Evolutionary conservation across 2,888 invertebrate genomes (phyloP), one percentile per base, ranked within the genome.

Genomic region (Mimas tiliae): DNA sequence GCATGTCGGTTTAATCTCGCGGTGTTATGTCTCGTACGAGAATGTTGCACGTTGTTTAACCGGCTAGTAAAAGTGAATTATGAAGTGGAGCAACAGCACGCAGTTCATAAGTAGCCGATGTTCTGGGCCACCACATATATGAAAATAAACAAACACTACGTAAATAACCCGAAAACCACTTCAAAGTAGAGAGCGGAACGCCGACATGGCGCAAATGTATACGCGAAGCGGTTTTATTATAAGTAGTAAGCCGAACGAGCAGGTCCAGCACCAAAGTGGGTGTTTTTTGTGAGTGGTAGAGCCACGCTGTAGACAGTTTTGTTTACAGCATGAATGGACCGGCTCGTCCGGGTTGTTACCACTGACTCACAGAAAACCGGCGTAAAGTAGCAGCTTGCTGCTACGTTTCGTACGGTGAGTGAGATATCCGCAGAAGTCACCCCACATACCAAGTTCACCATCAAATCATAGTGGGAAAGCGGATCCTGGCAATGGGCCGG

Each of bases 141-240:
- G 80, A 90, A 89, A 91, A 91, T 92, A 92, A 90, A 91, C 90
- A 91, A 89, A 85, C 85, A 90, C 80, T 85, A 84, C 88, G 87
- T 88, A 90, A 92, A 91, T 88, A 91, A 83, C 85, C 84, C 80
- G 85, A 88, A 79, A 82, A 84, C 84, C 90, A 91, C 91, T 90
- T 91, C 91, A 91, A 91, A 91, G 89, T 81, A 79, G 76, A 88
- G 86, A 85, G 76, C 78, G 75, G 70, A 74, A 73, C 73, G 77
- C 76, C 78, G 79, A 74, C 72, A 27, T 14, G 67, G 63, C 66
- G 14, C 68, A 70, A 71, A 68, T 48, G 53, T 12, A 52, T 67
- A 67, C 64, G 45, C 63, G 14, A 1, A 67, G 77, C 77, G 75
- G 19, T 45, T 11, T 14, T 27, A 16, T 27, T 27, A 27, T 4